A percentile compares a stretch with the other conserved stretches of the same genome.
These are phyloP conservation scores for Microcebus tavaratra DNA, from an alignment of 2,113 vertebrate genomes.

Conservation along the genomic window DNA sequence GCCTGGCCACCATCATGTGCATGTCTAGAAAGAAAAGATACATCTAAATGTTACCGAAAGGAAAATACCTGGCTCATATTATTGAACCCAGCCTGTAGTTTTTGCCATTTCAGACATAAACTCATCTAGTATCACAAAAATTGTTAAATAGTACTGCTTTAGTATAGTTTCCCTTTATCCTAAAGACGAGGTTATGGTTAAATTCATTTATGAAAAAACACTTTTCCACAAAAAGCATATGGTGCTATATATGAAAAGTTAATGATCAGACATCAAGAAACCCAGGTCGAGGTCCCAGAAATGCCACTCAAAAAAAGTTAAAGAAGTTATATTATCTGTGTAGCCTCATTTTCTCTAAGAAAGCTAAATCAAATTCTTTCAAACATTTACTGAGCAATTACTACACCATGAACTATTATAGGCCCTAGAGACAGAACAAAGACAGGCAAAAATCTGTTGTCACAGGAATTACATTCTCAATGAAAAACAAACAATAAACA, in stretches of 20 bases:
- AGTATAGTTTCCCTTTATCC: background rate
- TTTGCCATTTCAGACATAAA: background rate
- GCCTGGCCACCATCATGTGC: conserved; percentile 99
- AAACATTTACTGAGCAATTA: background rate
- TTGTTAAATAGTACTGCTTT: background rate
- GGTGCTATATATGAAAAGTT: background rate
- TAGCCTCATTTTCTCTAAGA: background rate
- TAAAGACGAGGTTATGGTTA: background rate
- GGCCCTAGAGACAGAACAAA: background rate
- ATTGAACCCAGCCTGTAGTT: background rate
- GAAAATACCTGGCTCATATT: background rate
- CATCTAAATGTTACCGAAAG: background rate
- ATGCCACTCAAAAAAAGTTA: background rate
- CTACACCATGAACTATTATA: background rate
- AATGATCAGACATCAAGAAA: conserved; percentile 1
- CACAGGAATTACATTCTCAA: background rate
- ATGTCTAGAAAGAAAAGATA: conserved; percentile 87
- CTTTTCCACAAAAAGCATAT: background rate
- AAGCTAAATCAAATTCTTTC: background rate
- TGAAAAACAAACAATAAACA: background rate
- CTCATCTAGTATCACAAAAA: background rate
- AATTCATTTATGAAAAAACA: background rate
- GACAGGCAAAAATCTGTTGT: background rate
- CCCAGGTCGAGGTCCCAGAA: background rate
- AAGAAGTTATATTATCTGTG: background rate